phyloP scores from a whole-genome alignment of 2,888 invertebrate species.

The Diplazon laetatorius region DNA sequence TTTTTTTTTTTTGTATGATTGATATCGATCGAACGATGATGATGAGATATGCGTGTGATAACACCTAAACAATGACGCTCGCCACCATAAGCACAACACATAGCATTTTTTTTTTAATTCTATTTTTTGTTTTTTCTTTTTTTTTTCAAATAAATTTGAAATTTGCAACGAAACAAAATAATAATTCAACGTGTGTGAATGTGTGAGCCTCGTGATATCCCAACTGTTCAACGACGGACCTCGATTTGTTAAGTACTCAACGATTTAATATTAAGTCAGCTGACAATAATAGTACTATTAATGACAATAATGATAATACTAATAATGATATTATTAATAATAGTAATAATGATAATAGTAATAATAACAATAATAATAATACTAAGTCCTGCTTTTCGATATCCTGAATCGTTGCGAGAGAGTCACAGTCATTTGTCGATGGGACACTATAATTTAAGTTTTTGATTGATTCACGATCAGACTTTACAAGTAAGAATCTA shows the following conservation, averaged over 20 bases:
- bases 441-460: slow-evolving; percentile 21
- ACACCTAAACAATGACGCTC: slow-evolving; percentile 56
- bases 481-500: slow-evolving; percentile 31
- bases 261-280: slow-evolving; percentile 16
- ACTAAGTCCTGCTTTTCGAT: slow-evolving; percentile 14
- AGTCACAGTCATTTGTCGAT: slow-evolving; percentile 35
- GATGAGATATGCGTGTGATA: slow-evolving; percentile 54
- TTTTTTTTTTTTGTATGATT: slow-evolving; percentile 22
- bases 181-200: background rate
- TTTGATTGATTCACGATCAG: slow-evolving; percentile 42
- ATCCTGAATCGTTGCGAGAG: slow-evolving; percentile 6
- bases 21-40: slow-evolving; percentile 35
- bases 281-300: background rate
- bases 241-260: slow-evolving; percentile 49
- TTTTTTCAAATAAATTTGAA: background rate
- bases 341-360: slow-evolving; percentile 9
- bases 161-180: slow-evolving; percentile 19
- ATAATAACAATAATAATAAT: slow-evolving; percentile 19
- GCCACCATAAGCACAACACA: slow-evolving; percentile 63
- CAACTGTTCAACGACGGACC: slow-evolving; percentile 27
- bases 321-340: slow-evolving; percentile 30
- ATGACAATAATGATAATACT: background rate
- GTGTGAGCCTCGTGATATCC: slow-evolving; percentile 19
- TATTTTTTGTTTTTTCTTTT: background rate
- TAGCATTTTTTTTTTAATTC: slow-evolving; percentile 2